Conservation (phyloP, 2,888 invertebrate genomes). For the Pelosia muscerda region DNA sequence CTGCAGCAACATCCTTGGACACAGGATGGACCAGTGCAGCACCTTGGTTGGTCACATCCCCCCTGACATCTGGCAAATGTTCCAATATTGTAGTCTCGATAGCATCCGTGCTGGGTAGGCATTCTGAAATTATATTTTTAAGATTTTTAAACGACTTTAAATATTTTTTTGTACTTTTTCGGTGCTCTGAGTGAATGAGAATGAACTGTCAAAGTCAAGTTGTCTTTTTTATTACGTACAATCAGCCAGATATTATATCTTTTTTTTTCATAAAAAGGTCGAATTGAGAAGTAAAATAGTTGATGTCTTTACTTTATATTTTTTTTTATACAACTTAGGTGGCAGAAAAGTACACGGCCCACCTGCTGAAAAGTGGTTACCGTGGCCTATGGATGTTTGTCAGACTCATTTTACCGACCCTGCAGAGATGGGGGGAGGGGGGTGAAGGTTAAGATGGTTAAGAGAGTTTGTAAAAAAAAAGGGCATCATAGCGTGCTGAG, state of each 20-base stretch:
- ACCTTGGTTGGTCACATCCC: constrained; percentile 62
- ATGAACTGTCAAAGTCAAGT: neutral
- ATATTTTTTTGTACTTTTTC: constrained; percentile 8
- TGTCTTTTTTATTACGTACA: neutral
- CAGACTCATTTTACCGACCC: no score
- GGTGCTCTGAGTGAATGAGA: neutral
- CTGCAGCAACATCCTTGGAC: constrained; percentile 61
- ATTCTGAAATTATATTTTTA: constrained; percentile 45
- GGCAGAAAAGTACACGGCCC: no score
- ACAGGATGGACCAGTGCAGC: constrained; percentile 55
- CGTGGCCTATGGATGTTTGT: no score
- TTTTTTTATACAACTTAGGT: no score
- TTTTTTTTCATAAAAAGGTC: neutral
- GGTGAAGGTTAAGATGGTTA: no score
- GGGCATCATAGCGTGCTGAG: no score
- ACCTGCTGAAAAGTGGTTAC: no score
- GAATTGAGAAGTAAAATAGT: neutral
- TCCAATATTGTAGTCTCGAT: constrained; percentile 71
- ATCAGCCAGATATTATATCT: neutral
- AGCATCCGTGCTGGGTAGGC: constrained; percentile 71
- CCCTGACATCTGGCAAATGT: constrained; percentile 72
- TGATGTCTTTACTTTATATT: no score
- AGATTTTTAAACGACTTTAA: constrained; percentile 6
- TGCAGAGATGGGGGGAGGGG: no score
- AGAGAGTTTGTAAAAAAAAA: no score